These are phyloP conservation scores for Palaemon carinicauda DNA, from an alignment of 1,140 invertebrate species.

Conservation along the genomic window DNA sequence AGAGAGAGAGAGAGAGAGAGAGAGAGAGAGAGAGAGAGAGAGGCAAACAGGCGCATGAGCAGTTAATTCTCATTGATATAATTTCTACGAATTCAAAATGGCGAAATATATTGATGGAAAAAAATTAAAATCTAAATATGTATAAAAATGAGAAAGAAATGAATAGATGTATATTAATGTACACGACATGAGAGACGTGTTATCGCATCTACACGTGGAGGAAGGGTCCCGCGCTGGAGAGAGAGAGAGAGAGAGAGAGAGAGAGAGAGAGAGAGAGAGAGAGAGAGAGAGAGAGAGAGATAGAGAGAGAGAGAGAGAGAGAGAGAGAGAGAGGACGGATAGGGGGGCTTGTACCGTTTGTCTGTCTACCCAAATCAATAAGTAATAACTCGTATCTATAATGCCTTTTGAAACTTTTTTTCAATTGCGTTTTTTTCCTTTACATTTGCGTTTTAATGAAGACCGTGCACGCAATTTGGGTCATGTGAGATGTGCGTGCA, in stretches of 20 bases:
- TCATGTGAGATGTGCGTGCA: too few species aligned
- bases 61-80: too few species aligned
- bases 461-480: too few species aligned
- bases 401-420: too few species aligned
- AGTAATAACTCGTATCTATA: too few species aligned
- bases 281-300: constrained; percentile 13
- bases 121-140: background rate
- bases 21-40: background rate
- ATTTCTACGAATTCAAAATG: background rate
- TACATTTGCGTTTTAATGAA: too few species aligned
- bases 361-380: too few species aligned
- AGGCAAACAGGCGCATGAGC: too few species aligned
- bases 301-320: constrained; percentile 10
- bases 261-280: constrained; percentile 16
- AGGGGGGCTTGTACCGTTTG: background rate
- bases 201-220: background rate
- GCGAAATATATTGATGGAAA: background rate
- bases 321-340: background rate
- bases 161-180: too few species aligned
- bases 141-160: too few species aligned
- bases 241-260: constrained; percentile 13
- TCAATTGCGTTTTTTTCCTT: too few species aligned
- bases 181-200: too few species aligned
- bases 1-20: background rate
- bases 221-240: background rate